Evolutionary conservation across 2,888 invertebrate genomes (phyloP).

Genomic region (Phengaris alcon): DNA sequence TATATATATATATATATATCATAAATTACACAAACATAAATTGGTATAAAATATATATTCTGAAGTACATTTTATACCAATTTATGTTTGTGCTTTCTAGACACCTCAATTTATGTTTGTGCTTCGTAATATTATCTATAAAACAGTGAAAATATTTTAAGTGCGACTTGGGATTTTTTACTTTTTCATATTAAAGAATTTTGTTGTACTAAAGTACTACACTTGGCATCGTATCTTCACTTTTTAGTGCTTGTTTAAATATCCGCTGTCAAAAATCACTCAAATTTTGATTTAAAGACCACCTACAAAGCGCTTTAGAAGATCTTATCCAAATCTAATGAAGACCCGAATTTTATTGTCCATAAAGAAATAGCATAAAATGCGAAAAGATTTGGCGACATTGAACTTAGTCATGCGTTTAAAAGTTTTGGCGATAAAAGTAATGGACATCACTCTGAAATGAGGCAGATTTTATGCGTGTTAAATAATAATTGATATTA

Average conservation of each 20-base stretch:
- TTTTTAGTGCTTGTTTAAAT: background rate
- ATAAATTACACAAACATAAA: too few relatives aligned
- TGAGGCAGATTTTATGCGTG: background rate
- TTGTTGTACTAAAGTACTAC: background rate
- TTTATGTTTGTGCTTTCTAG: too few relatives aligned
- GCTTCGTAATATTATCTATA: too few relatives aligned
- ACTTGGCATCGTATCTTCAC: background rate
- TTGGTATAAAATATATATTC: too few relatives aligned
- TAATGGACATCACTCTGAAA: background rate
- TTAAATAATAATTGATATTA: background rate
- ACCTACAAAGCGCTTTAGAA: slow-evolving; percentile 2
- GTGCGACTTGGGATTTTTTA: background rate
- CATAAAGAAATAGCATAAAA: slow-evolving; percentile 18
- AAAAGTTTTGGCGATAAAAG: background rate
- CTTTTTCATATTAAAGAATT: background rate
- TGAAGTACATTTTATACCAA: background rate
- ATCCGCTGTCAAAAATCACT: slow-evolving; percentile 20
- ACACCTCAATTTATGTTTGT: too few relatives aligned
- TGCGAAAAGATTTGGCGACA: slow-evolving; percentile 14
- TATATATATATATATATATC: too few relatives aligned
- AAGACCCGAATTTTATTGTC: slow-evolving; percentile 2
- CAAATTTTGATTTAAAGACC: slow-evolving; percentile 27
- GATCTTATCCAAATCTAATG: slow-evolving; percentile 5
- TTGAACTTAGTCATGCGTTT: background rate
- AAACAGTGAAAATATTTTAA: too few relatives aligned